Base-by-base conservation (phyloP, 2,888 invertebrate species). In the Caenorhabditis sulstoni region DNA sequence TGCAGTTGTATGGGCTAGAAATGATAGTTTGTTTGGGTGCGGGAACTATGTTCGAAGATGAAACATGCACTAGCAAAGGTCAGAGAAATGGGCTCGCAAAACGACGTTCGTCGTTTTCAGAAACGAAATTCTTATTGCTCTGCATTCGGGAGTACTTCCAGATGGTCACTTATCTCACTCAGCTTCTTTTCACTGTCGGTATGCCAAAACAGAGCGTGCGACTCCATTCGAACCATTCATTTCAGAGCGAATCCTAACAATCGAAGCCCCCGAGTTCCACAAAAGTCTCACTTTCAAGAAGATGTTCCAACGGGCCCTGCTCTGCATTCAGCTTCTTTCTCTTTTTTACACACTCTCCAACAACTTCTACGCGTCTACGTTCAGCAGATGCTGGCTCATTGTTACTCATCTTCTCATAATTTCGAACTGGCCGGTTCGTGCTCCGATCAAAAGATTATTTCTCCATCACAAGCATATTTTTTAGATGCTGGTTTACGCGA, bases 401-500 rank as follows among this genome's bases (percentile, higher is more conserved):
- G 12, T 20, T 0, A 37, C 41, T 11, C 65, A 65, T 45, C 39
- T 65, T 11, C n/a, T 53, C 11, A 53, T 65, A 18, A 23, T 53
- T 16, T 35, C 41, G 44, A 65, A 65, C 9, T 65, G 65, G 65
- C 65, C 65, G 16, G 65, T 55, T 18, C 22, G 64, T 18, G 14
- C 22, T 52, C 7, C 4, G 7, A 29, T 29, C 29, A 5, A n/a
- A n/a, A n/a, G n/a, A n/a, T n/a, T n/a, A n/a, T n/a, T n/a, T n/a
- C n/a, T n/a, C n/a, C n/a, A n/a, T n/a, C n/a, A n/a, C n/a, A 29
- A 29, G 7, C 7, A 7, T 7, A 7, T 5, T 29, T 29, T 53
- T 20, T 18, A 65, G 65, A 53, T 65, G n/a, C 44, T 65, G 11
- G 9, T 55, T 14, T 65, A 65, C 55, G 53, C 65, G 1, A 65